These are phyloP conservation scores for Spilosoma lubricipeda DNA, from an alignment of 2,888 invertebrate genomes.

Conservation along the genomic window DNA sequence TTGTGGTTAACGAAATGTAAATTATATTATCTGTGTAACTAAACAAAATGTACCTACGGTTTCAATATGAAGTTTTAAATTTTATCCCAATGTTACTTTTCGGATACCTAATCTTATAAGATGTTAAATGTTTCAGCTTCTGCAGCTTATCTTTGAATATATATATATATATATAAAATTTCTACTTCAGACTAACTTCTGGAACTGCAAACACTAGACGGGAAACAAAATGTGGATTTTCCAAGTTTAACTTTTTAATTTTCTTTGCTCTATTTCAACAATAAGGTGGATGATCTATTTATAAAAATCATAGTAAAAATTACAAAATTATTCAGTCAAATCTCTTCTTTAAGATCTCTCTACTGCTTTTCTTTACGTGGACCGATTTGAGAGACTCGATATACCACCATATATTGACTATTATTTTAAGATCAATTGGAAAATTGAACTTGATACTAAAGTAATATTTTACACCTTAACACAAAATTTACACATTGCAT, in stretches of 20 bases:
- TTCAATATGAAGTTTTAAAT: too few relatives aligned
- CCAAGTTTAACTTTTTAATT: background rate
- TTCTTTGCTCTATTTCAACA: background rate
- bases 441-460: background rate
- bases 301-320: background rate
- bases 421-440: background rate
- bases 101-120: background rate
- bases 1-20: background rate
- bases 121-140: too few relatives aligned
- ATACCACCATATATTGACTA: background rate
- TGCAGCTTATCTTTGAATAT: too few relatives aligned
- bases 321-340: background rate
- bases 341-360: background rate
- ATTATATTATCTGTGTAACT: background rate
- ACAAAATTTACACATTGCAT: conserved; percentile 9
- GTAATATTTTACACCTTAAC: background rate
- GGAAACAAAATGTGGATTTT: background rate
- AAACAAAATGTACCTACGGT: background rate
- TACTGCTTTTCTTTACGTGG: background rate
- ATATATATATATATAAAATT: too few relatives aligned
- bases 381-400: background rate
- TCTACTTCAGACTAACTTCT: background rate
- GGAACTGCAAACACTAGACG: background rate
- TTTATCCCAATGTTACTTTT: background rate
- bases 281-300: background rate